A percentile compares a stretch with the other conserved stretches of the same genome.
phyloP scores from a whole-genome alignment of 2,797 vertebrate genomes.

The Malurus splendens region DNA sequence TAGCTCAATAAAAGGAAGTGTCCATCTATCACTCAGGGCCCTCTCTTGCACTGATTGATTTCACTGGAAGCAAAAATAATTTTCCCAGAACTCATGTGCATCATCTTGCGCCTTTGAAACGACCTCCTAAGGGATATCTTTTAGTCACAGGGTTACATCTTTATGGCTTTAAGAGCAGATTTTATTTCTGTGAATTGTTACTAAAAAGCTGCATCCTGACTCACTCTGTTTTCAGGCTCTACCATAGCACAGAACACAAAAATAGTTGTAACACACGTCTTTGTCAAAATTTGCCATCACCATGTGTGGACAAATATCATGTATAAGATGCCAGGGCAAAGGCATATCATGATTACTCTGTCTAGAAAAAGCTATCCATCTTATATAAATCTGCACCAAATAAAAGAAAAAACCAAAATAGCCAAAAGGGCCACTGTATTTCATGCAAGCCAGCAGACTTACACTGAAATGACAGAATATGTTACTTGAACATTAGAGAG shows the following conservation, averaged over 20 bases:
- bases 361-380: not conserved
- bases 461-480: not conserved
- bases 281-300: not conserved
- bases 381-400: not conserved
- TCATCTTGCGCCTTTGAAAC: slow-evolving; percentile 58
- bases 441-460: not conserved
- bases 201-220: not conserved
- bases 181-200: not conserved
- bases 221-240: not conserved
- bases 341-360: not conserved
- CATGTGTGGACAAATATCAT: not conserved
- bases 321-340: not conserved
- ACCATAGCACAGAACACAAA: not conserved
- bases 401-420: not conserved
- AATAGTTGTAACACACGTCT: not conserved
- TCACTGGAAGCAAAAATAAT: slow-evolving; percentile 12
- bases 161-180: not conserved
- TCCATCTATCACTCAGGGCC: slow-evolving; percentile 27
- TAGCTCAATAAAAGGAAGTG: slow-evolving; percentile 58
- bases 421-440: not conserved
- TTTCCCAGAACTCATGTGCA: slow-evolving; percentile 33
- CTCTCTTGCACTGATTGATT: slow-evolving; percentile 7
- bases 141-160: slow-evolving; percentile 15
- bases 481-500: not conserved
- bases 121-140: slow-evolving; percentile 36